Percentiles rank a stretch among this genome's conserved stretches.
Conservation (phyloP, 2,888 invertebrate genomes). For the Stomorhina lunata region DNA sequence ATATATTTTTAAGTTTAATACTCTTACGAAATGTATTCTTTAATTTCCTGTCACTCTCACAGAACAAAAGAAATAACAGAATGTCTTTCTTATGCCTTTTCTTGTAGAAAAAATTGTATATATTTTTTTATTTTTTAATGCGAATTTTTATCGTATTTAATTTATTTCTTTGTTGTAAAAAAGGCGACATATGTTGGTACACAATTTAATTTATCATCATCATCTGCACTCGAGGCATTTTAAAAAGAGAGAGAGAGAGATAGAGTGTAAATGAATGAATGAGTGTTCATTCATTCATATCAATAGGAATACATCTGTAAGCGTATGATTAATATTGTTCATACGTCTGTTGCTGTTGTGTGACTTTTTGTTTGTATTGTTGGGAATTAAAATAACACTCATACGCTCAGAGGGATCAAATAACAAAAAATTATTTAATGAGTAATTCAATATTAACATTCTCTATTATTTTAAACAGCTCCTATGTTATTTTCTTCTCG, state of each 20-base stretch:
- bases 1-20: not conserved
- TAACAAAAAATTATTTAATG: not conserved
- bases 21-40: not conserved
- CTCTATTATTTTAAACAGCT: too few relatives aligned
- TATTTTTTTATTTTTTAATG: not conserved
- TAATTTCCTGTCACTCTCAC: too few relatives aligned
- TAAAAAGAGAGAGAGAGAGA: not conserved
- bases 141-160: not conserved
- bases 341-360: too few relatives aligned
- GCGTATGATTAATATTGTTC: slow-evolving; percentile 31
- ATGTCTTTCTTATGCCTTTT: not conserved
- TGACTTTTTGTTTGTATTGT: too few relatives aligned
- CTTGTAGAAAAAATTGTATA: not conserved
- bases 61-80: not conserved
- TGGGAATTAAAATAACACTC: slow-evolving; percentile 3
- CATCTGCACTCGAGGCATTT: not conserved
- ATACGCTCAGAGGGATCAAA: not conserved
- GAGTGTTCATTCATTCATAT: not conserved
- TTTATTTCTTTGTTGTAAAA: not conserved
- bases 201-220: slow-evolving; percentile 23
- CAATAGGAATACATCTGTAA: not conserved
- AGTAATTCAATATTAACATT: not conserved
- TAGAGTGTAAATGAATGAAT: not conserved
- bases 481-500: too few relatives aligned
- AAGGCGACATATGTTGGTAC: not conserved